Evolutionary conservation across 1,140 invertebrate genomes (phyloP), one percentile per base, ranked within the genome.

Genomic region (Carcinoscorpius rotundicauda): DNA sequence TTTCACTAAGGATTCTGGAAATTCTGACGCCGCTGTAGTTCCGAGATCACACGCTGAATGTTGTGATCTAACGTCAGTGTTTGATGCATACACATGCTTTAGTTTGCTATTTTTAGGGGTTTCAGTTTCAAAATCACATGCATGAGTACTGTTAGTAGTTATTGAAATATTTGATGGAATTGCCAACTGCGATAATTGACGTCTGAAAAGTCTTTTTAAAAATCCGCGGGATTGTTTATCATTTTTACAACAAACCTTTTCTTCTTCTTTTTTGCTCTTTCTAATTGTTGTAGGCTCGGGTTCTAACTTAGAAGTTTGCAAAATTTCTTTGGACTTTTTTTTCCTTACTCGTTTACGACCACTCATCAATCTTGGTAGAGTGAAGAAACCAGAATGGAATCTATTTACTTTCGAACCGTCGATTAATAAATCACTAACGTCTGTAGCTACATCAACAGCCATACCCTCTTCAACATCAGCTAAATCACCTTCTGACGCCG

Each of bases 281-380:
- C 6, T 48, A 60, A n/a, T 3, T 60, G 9, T 10, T 10, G 6
- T 29, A 60, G 6, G 58, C 6, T n/a, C 51, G 52, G 10, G 4
- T 49, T 49, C 57, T 57, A 49, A 5, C 58, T 49, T 1, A 61
- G 58, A 63, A n/a, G 64, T 60, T 48, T 67, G 62, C 6, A 67
- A 59, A 58, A 64, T 67, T 3, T 64, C 51, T 51, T 67, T 58
- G 10, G 64, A 64, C 3, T 64, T 64, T 52, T 61, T 64, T 52
- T 57, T 64, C 52, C 52, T 63, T 5, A 5, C 11, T n/a, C 61
- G 64, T 49, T 50, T 62, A 4, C 66, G 48, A 3, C 52, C 64
- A 49, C 66, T 65, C 63, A 68, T 68, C 64, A 63, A 64, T 50
- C 66, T 62, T 8, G 66, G 66, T 11, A 68, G 29, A 4, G 66